These are phyloP conservation scores for Hypotaenidia philippensis DNA, from an alignment of 2,797 vertebrate species.

Conservation along the genomic window DNA sequence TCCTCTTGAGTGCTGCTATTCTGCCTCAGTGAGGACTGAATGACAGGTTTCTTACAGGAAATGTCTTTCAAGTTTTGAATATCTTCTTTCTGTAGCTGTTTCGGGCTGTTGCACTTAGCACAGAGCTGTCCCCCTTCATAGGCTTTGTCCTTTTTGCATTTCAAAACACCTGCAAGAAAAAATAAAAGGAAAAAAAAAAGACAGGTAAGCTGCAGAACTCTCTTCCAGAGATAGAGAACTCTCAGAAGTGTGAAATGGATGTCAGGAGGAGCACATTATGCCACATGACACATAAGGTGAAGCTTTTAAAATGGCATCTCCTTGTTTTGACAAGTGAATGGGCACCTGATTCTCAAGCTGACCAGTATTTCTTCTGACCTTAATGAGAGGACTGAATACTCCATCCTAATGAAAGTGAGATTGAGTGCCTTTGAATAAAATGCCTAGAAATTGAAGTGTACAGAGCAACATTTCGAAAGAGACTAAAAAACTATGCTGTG, in stretches of 20 bases:
- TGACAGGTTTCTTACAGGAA: slow-evolving; percentile 84
- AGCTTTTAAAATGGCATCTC: background rate
- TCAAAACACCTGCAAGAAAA: slow-evolving; percentile 84
- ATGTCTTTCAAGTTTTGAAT: slow-evolving; percentile 79
- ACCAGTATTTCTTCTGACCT: background rate
- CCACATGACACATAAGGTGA: background rate
- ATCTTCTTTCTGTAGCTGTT: slow-evolving; percentile 77
- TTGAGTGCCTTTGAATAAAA: background rate
- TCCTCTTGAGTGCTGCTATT: slow-evolving; percentile 43
- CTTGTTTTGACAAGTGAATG: background rate
- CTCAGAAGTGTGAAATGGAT: background rate
- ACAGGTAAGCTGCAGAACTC: background rate
- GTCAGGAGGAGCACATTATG: background rate
- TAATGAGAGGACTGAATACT: background rate
- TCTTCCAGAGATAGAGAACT: background rate
- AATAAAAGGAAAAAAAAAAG: background rate
- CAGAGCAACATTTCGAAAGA: background rate
- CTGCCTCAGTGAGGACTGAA: slow-evolving; percentile 77
- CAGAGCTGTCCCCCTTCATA: slow-evolving; percentile 89
- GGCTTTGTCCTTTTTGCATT: slow-evolving; percentile 92
- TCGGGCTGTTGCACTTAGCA: slow-evolving; percentile 85
- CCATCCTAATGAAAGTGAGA: background rate
- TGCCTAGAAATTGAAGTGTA: background rate
- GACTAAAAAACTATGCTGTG: background rate
- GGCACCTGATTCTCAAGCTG: background rate